These are phyloP conservation scores for Rhopalosiphum padi DNA, from an alignment of 1,140 invertebrate species.

Conservation along the genomic window DNA sequence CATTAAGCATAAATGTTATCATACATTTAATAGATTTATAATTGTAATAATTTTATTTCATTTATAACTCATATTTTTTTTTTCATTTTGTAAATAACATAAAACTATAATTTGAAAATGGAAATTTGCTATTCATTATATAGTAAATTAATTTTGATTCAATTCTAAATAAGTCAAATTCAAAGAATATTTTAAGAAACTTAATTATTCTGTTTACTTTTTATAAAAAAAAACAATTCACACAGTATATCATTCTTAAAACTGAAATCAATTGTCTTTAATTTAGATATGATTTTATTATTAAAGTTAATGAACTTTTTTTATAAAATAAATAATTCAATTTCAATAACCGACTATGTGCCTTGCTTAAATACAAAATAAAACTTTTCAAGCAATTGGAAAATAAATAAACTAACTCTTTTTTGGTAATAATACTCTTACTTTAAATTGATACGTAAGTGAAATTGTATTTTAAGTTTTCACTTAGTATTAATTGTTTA, in stretches of 20 bases:
- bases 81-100: slow-evolving; percentile 19
- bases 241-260: not conserved
- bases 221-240: slow-evolving; percentile 6
- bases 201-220: not conserved
- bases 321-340: not conserved
- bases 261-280: not conserved
- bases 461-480: too few species aligned
- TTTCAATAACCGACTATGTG: not conserved
- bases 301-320: not conserved
- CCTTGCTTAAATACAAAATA: not conserved
- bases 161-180: not conserved
- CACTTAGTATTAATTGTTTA: too few species aligned
- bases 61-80: slow-evolving; percentile 18
- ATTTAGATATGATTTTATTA: not conserved
- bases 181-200: not conserved
- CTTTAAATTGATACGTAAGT: too few species aligned
- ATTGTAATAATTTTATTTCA: slow-evolving; percentile 11
- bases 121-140: not conserved
- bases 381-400: too few species aligned
- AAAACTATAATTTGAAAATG: not conserved
- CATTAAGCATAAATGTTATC: not conserved
- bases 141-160: not conserved
- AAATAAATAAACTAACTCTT: too few species aligned
- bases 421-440: too few species aligned
- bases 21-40: not conserved